Base-by-base conservation (phyloP, 2,113 vertebrate species). In the Enhydra lutris region DNA sequence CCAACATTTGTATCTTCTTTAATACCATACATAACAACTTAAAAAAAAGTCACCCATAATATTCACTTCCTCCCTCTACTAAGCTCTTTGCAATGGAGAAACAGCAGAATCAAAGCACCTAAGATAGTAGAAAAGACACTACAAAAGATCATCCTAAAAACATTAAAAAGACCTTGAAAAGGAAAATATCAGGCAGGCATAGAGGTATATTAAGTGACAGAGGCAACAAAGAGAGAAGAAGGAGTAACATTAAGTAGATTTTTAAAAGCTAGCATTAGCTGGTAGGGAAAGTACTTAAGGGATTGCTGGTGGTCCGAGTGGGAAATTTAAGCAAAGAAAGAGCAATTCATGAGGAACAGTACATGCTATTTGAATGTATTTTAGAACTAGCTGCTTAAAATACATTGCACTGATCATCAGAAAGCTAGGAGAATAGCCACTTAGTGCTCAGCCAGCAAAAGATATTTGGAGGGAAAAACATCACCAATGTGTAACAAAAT, bases 191-290 rank as follows among this genome's bases (percentile, higher is more conserved):
- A 78, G 95, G 76, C 87, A 95, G 88, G 87, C 89, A 92, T 9
- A 61, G 87, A 97, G 80, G 74, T 98, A 87, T 96, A 96, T 94
- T 98, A 98, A 97, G 94, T 95, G 97, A 97, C 94, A 96, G 74
- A 94, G 79, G 76, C 96, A 96, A 97, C 94, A 98, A 98, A 98
- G 94, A 96, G 87, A 97, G 95, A 97, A 95, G 90, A 97, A 96
- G 83, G 95, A 95, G 88, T 92, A 97, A 97, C 97, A 97, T 95
- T 98, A 98, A 97, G 97, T 81, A 89, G 92, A 97, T 97, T 94
- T 97, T 97, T 98, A 95, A 98, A 98, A 98, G 97, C 97, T 90
- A 95, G 95, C 97, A 98, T 98, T 98, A 98, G 97, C 97, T 97
- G 92, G 97, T 97, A 97, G 97, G 97, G 74, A 96, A 98, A 97